Base-by-base conservation (phyloP, 1,140 invertebrate species). In the Dufourea novaeangliae region DNA sequence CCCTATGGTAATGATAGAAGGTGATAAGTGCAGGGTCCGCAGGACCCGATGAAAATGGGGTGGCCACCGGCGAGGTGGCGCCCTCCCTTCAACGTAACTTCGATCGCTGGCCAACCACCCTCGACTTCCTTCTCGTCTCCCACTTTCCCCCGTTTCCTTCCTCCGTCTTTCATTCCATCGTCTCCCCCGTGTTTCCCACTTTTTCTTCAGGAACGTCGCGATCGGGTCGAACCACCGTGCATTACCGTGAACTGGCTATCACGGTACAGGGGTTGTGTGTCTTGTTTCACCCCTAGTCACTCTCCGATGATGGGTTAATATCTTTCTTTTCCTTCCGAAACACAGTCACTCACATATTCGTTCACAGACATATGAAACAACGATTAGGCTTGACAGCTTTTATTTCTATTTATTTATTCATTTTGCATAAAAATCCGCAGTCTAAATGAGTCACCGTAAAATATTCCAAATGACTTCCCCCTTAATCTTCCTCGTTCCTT, bases 61-160 rank as follows among this genome's bases (percentile, higher is more conserved):
- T 87, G 85, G 70, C 59, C n/a, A n/a, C n/a, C 87, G 73, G 84
- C 76, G 81, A 89, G 77, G 89, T 89, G 88, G 88, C 89, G 88
- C 89, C 87, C 88, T 90, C 85, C 62, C 78, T 84, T 85, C 68
- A 32, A 82, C 78, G n/a, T n/a, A 76, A 62, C 76, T 90, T 89
- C 89, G 88, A 90, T 90, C 88, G 82, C n/a, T n/a, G 88, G 46
- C 83, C 82, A 59, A 54, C 41, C 62, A 29, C 25, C 54, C 57
- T 7, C 62, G 27, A 1, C 8, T 44, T 25, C n/a, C 41, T 25
- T 39, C 56, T 39, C 25, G 0, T 17, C 27, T 39, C 44, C 29
- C 27, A 59, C 64, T 54, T 32, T 17, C 68, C 27, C 41, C 41
- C 4, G 5, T 5, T 34, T 39, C 54, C 29, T 37, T 57, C 29